Percentiles rank a stretch among this genome's conserved stretches.
Evolutionary conservation across 2,888 invertebrate species (phyloP).

Genomic region (Xanthia icteritia): DNA sequence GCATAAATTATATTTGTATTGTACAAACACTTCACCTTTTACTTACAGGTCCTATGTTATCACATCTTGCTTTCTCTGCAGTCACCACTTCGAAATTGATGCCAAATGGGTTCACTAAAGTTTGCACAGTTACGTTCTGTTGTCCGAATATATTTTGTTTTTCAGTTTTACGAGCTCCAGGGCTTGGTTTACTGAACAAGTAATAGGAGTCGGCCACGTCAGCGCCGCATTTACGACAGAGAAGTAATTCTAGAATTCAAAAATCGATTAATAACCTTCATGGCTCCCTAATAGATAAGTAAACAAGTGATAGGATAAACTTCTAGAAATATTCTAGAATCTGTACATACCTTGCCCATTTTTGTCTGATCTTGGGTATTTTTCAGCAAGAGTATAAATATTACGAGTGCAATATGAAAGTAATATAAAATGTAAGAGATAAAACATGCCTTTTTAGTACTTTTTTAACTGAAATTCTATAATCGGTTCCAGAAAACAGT

Average conservation of each 20-base stretch:
- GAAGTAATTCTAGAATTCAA: conserved; percentile 85
- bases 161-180: conserved; percentile 83
- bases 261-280: conserved; percentile 15
- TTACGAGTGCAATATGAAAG: conserved; percentile 68
- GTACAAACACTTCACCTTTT: neutral
- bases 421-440: conserved; percentile 72
- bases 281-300: conserved; percentile 32
- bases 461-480: conserved; percentile 6
- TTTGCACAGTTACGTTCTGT: conserved; percentile 89
- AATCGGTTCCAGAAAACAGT: conserved; percentile 14
- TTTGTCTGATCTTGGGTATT: conserved; percentile 67
- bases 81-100: conserved; percentile 89
- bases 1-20: neutral
- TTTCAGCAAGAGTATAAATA: conserved; percentile 69
- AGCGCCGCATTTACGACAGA: conserved; percentile 91
- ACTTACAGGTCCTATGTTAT: conserved; percentile 88
- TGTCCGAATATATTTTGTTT: conserved; percentile 90
- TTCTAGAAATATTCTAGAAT: neutral
- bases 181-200: conserved; percentile 88
- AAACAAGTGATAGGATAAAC: conserved; percentile 44
- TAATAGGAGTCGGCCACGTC: conserved; percentile 90
- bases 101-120: conserved; percentile 89
- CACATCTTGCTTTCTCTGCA: conserved; percentile 89
- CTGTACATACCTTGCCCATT: conserved; percentile 75
- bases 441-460: conserved; percentile 78